Conservation (phyloP, 2,888 invertebrate species). For the Himalopsyche anomala region DNA sequence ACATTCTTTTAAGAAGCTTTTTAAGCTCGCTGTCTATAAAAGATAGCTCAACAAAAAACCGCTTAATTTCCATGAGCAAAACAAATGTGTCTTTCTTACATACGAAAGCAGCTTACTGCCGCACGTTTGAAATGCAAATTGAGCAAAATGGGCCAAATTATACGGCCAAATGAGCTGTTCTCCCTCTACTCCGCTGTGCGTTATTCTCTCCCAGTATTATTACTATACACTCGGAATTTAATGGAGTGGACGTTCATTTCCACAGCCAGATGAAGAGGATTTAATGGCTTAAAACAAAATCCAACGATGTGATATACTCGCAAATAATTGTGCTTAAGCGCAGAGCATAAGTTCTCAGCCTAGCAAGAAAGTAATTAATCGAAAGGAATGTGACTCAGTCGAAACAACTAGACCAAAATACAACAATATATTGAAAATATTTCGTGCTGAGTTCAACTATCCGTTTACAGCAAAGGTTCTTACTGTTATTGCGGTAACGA, state of each 20-base stretch:
- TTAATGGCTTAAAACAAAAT: slow-evolving; percentile 50
- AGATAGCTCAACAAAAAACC: slow-evolving; percentile 23
- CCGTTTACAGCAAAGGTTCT: too few relatives aligned
- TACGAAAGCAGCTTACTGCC: slow-evolving; percentile 43
- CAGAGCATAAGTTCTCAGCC: background rate
- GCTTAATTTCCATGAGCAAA: slow-evolving; percentile 36
- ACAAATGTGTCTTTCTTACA: slow-evolving; percentile 41
- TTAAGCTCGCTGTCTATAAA: slow-evolving; percentile 5
- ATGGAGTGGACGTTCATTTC: slow-evolving; percentile 35
- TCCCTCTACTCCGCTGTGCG: slow-evolving; percentile 44
- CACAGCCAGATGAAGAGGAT: slow-evolving; percentile 22
- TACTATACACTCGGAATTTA: slow-evolving; percentile 49
- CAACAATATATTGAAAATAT: too few relatives aligned
- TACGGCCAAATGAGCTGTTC: slow-evolving; percentile 65
- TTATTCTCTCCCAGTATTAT: slow-evolving; percentile 54
- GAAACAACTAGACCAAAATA: background rate
- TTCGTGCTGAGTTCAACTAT: too few relatives aligned
- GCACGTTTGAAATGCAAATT: slow-evolving; percentile 65
- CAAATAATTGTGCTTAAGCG: slow-evolving; percentile 12
- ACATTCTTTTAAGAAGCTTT: background rate
- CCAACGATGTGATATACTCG: slow-evolving; percentile 20
- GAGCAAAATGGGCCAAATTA: slow-evolving; percentile 65
- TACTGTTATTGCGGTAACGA: too few relatives aligned
- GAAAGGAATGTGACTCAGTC: slow-evolving; percentile 31
- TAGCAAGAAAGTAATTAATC: slow-evolving; percentile 41